Conservation (phyloP, 2,888 invertebrate species). For the Galerucella pusilla region DNA sequence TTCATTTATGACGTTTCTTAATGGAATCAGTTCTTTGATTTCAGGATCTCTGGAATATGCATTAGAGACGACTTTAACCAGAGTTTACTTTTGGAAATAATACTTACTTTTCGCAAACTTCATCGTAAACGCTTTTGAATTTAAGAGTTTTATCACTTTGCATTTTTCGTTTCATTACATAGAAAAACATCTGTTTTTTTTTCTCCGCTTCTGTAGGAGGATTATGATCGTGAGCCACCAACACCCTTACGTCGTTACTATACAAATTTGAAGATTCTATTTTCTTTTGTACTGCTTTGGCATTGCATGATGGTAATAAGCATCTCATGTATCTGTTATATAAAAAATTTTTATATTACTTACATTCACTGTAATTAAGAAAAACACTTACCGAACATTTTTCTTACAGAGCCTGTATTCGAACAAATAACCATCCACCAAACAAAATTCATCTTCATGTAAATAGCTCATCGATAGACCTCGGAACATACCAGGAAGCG, state of each 20-base stretch:
- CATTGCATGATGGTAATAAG: slow-evolving; percentile 52
- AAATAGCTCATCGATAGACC: slow-evolving; percentile 49
- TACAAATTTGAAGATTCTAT: slow-evolving; percentile 40
- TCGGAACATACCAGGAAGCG: slow-evolving; percentile 50
- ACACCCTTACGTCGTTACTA: slow-evolving; percentile 49
- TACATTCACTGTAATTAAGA: background rate
- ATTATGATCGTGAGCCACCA: slow-evolving; percentile 56
- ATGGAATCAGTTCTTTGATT: slow-evolving; percentile 55
- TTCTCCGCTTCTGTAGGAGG: slow-evolving; percentile 48
- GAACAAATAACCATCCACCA: slow-evolving; percentile 58
- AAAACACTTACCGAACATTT: slow-evolving; percentile 47
- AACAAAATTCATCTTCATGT: slow-evolving; percentile 52
- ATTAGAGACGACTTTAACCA: background rate
- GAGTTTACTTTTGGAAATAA: no score
- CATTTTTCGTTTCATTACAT: slow-evolving; percentile 59
- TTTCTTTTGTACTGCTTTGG: slow-evolving; percentile 51
- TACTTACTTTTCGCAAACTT: slow-evolving; percentile 57
- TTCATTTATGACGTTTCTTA: slow-evolving; percentile 59
- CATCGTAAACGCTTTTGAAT: slow-evolving; percentile 58
- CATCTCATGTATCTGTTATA: slow-evolving; percentile 54
- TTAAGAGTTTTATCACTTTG: slow-evolving; percentile 58
- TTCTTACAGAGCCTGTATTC: slow-evolving; percentile 57
- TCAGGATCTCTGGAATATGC: slow-evolving; percentile 56
- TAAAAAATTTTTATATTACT: slow-evolving; percentile 16
- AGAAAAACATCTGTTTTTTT: slow-evolving; percentile 59